Conservation (phyloP, 2,797 vertebrate species). For the Myioborus miniatus region DNA sequence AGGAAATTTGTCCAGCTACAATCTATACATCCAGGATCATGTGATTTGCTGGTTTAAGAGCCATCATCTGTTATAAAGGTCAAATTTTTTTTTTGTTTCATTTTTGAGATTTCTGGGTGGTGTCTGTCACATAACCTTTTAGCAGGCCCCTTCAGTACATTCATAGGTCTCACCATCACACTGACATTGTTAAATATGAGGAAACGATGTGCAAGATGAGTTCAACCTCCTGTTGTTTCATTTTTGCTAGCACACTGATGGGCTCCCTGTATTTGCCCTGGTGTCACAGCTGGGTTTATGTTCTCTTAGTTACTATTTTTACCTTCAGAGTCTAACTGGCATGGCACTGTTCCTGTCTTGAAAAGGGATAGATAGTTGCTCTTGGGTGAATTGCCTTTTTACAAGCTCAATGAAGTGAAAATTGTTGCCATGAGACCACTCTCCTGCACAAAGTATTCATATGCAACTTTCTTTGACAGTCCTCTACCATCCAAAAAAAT, state of each 20-base stretch:
- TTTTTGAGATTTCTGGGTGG: neutral
- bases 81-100: neutral
- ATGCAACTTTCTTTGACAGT: neutral
- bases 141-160: neutral
- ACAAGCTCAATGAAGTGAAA: neutral
- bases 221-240: neutral
- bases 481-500: neutral
- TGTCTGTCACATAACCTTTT: neutral
- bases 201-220: neutral
- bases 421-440: neutral
- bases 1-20: neutral
- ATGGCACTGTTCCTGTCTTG: neutral
- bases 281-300: neutral
- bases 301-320: neutral
- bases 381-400: neutral
- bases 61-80: neutral
- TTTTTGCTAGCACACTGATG: no score
- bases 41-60: neutral
- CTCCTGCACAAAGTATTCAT: neutral
- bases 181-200: neutral
- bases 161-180: neutral
- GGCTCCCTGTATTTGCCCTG: neutral
- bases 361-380: neutral
- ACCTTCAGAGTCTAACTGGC: neutral
- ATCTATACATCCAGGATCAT: neutral